Evolutionary conservation across 1,140 invertebrate genomes (phyloP).

Genomic region (Linepithema humile): DNA sequence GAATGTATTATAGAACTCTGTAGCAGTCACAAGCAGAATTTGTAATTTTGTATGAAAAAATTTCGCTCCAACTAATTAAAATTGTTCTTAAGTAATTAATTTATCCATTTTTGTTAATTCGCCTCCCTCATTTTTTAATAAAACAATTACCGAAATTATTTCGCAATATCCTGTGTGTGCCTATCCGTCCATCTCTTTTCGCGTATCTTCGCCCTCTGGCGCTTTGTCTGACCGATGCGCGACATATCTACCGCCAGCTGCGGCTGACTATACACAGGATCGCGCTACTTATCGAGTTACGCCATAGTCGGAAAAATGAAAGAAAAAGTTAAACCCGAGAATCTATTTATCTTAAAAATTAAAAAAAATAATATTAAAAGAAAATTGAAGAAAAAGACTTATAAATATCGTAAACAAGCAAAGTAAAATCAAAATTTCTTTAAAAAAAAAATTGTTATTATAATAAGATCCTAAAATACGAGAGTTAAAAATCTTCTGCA

Average conservation of each 20-base stretch:
- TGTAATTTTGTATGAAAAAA: too few species aligned
- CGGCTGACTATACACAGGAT: constrained; percentile 22
- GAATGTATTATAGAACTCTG: too few species aligned
- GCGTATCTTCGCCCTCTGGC: not conserved
- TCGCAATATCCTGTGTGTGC: not conserved
- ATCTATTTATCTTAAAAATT: not conserved
- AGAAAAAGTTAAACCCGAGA: not conserved
- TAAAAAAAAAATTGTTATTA: too few species aligned
- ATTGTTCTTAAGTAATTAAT: not conserved
- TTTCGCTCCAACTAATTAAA: not conserved
- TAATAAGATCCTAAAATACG: too few species aligned
- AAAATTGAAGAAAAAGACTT: not conserved
- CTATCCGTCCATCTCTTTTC: constrained; percentile 9
- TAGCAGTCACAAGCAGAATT: too few species aligned
- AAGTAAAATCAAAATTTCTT: too few species aligned
- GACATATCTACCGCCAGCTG: constrained; percentile 4
- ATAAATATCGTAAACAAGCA: too few species aligned
- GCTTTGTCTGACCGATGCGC: constrained; percentile 25
- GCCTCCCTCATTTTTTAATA: not conserved
- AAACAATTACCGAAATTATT: not conserved
- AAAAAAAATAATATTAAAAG: not conserved
- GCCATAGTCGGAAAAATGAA: not conserved
- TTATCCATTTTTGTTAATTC: not conserved
- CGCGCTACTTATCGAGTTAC: constrained; percentile 30
- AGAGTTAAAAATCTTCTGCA: too few species aligned